Evolutionary conservation across 1,140 invertebrate genomes (phyloP), one percentile per base, ranked within the genome.

Genomic region (Drosophila bipectinata): DNA sequence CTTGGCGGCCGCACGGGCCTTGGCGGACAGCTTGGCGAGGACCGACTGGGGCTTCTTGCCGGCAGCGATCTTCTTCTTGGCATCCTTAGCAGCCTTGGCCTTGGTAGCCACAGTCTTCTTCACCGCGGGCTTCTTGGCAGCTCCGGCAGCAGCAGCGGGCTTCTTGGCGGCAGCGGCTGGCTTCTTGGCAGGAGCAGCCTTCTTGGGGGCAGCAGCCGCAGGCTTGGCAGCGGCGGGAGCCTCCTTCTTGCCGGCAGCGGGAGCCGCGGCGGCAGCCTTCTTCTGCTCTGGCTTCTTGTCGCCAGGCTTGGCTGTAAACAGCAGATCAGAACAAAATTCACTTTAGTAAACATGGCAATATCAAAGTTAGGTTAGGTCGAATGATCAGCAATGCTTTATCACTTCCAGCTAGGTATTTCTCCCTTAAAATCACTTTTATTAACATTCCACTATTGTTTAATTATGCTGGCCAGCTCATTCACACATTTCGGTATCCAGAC

Each of bases 11-110:
- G 87, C 83, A 59, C 90, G 90, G 37, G 88, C 84, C 75, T 92
- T 92, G 7, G 91, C 92, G 28, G 91, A 91, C 8, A 89, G 76
- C 83, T 92, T 92, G 49, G 92, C 89, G 62, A 92, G 66, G 59
- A 90, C 77, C 10, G 92, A 90, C 67, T 91, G 83, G 55, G 90
- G 59, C 80, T 91, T 92, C 83, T 91, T 92, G 71, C 91, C 91
- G 61, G 91, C 88, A 39, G 90, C 87, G 69, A 93, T 92, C 64
- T 93, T 92, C 82, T 94, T 93, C 79, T 95, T 95, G 10, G 93
- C 62, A 62, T 94, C 93, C 89, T 94, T 95, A 1, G 94, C 94
- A 1, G 94, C 93, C 90, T 93, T 93, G 64, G 93, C 92, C 79
- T 90, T 91, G 64, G 64, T 64, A 48, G 68, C 59, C 26, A 82